Percentiles rank a stretch among this genome's conserved stretches.
Conservation (phyloP, 2,113 vertebrate species). For the Zeus faber region DNA sequence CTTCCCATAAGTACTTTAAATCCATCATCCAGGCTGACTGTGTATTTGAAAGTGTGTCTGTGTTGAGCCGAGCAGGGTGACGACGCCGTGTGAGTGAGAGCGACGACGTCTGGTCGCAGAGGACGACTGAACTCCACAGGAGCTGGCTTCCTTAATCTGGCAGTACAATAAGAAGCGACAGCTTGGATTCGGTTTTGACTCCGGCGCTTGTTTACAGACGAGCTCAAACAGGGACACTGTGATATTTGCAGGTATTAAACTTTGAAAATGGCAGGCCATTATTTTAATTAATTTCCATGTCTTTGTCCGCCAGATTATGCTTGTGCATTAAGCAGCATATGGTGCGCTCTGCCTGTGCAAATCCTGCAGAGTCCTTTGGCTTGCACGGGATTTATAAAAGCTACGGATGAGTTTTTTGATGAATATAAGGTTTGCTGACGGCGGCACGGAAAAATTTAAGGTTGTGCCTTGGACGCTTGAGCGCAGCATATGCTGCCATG, state of each 20-base stretch:
- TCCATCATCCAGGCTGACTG: too few relatives aligned
- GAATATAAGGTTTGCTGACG: conserved; percentile 51
- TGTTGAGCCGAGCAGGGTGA: too few relatives aligned
- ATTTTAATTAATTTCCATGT: conserved; percentile 61
- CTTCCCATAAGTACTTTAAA: too few relatives aligned
- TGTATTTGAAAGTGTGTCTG: too few relatives aligned
- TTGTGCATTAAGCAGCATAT: conserved; percentile 57
- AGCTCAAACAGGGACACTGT: conserved; percentile 40
- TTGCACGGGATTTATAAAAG: conserved; percentile 47
- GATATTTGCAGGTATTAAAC: conserved; percentile 59
- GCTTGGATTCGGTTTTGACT: conserved; percentile 25
- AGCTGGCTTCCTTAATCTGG: too few relatives aligned
- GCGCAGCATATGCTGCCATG: conserved; percentile 51
- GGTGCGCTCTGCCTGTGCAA: conserved; percentile 52
- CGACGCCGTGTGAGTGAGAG: too few relatives aligned
- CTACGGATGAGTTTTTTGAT: conserved; percentile 63
- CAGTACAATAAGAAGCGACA: too few relatives aligned
- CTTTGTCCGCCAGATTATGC: conserved; percentile 28
- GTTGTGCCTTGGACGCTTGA: conserved; percentile 27
- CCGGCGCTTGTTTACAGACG: conserved; percentile 26
- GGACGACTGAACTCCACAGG: too few relatives aligned
- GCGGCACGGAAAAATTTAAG: conserved; percentile 33
- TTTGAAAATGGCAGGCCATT: conserved; percentile 22
- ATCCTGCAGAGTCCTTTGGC: conserved; percentile 61
- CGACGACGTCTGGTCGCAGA: too few relatives aligned